Percentiles rank a stretch among this genome's conserved stretches.
Conservation (phyloP, 2,797 vertebrate genomes). For the Pantherophis alleghaniensis region DNA sequence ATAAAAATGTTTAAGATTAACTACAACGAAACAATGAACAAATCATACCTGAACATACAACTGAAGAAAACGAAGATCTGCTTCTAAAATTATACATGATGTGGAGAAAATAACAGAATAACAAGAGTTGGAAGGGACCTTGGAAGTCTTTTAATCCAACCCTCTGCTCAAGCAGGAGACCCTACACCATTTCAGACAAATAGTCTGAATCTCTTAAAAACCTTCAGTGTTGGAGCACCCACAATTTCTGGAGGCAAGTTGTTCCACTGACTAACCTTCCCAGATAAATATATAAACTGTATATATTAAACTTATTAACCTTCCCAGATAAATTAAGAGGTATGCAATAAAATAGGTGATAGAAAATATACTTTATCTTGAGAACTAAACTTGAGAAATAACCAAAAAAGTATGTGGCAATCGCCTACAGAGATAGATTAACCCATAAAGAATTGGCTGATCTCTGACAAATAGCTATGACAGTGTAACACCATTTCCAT, state of each 20-base stretch:
- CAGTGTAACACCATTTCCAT: not conserved
- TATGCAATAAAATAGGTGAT: not conserved
- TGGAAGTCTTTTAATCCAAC: not conserved
- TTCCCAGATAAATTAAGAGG: not conserved
- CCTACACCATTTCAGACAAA: not conserved
- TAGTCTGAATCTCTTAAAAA: not conserved
- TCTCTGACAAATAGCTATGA: not conserved
- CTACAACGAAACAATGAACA: not conserved
- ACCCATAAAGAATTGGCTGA: not conserved
- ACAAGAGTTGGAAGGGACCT: not conserved
- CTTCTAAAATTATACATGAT: not conserved
- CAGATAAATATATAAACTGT: not conserved
- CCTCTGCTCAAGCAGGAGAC: not conserved
- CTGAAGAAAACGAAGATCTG: not conserved
- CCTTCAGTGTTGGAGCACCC: not conserved
- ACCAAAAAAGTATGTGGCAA: not conserved
- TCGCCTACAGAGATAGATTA: not conserved
- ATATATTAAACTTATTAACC: not conserved
- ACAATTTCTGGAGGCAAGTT: not conserved
- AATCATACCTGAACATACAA: not conserved
- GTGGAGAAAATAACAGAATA: not conserved
- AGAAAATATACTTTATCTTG: not conserved
- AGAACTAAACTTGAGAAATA: not conserved
- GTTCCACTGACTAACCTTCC: not conserved
- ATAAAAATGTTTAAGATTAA: too few relatives aligned